Base-by-base conservation (phyloP, 2,797 vertebrate species). In the Basileuterus tristriatus region DNA sequence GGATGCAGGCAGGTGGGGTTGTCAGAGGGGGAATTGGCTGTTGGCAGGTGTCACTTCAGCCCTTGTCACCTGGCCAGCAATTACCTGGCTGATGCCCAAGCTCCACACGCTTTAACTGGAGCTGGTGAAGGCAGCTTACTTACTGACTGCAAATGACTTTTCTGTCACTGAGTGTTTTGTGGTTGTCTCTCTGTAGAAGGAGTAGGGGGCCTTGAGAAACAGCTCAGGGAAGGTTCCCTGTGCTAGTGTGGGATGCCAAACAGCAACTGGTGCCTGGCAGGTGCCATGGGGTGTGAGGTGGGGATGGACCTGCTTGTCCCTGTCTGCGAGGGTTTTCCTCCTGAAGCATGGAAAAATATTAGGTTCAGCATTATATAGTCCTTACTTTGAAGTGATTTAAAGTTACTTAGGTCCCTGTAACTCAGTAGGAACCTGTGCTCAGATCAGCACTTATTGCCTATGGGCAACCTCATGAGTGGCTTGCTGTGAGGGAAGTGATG, bases 71-170 rank as follows among this genome's bases (percentile, higher is more conserved):
- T 11, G 49, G 22, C n/a, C 1, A 10, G 15, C 13, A 36, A 37
- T 37, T 39, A 9, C 24, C 32, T 0, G 0, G 9, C 44, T 36
- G 32, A 12, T 0, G 0, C 4, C 2, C 21, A 13, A 10, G 5
- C 19, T 63, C 32, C 47, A 23, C 0, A 0, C 26, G 18, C 29
- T 9, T 36, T 30, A n/a, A 44, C 6, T 34, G 53, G 9, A 26
- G 13, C 22, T n/a, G 11, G 22, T 44, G 68, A 44, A 29, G 14
- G 36, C 9, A 37, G 37, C 37, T 37, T 29, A 43, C 3, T 52
- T 60, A 19, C 10, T 37, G 41, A 14, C 32, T 26, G 21, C 12
- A 74, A 77, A 44, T 34, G 8, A 21, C 34, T 15, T 60, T 77
- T 30, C 14, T 69, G 2, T 17, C 17, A 4, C n/a, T 46, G 8